phyloP scores from a whole-genome alignment of 2,797 vertebrate species.

The Australoheros facetus region DNA sequence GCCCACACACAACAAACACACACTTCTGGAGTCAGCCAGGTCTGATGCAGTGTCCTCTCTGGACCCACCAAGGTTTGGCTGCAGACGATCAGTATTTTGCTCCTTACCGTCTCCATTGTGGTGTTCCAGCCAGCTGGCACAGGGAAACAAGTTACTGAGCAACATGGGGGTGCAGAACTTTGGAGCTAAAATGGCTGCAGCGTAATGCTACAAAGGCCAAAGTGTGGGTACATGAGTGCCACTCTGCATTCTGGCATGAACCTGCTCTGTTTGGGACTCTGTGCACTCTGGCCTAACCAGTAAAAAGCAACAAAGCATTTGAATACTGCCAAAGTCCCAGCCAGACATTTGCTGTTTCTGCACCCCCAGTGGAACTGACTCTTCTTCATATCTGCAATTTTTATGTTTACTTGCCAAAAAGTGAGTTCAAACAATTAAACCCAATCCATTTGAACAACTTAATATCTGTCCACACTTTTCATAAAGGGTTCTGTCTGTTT shows the following conservation, averaged over 20 bases:
- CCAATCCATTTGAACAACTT: not conserved
- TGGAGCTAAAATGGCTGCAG: conserved; percentile 46
- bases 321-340: conserved; percentile 43
- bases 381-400: conserved; percentile 9
- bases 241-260: conserved; percentile 50
- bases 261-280: conserved; percentile 44
- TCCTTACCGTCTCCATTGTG: conserved; percentile 45
- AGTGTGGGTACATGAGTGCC: conserved; percentile 49
- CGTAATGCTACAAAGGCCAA: conserved; percentile 46
- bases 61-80: conserved; percentile 40
- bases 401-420: conserved; percentile 9
- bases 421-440: not conserved
- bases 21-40: conserved; percentile 8
- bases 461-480: not conserved
- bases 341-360: conserved; percentile 30
- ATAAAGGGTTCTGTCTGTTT: not conserved
- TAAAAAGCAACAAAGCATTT: conserved; percentile 49
- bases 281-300: conserved; percentile 28
- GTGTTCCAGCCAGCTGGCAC: conserved; percentile 50
- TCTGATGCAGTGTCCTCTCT: conserved; percentile 21
- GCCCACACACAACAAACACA: conserved; percentile 11
- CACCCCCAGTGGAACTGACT: conserved; percentile 27
- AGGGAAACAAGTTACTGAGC: conserved; percentile 50
- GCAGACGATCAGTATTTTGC: conserved; percentile 24
- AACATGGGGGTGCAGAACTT: conserved; percentile 48